Conservation (phyloP, 2,113 vertebrate species). For the Osmerus mordax region DNA sequence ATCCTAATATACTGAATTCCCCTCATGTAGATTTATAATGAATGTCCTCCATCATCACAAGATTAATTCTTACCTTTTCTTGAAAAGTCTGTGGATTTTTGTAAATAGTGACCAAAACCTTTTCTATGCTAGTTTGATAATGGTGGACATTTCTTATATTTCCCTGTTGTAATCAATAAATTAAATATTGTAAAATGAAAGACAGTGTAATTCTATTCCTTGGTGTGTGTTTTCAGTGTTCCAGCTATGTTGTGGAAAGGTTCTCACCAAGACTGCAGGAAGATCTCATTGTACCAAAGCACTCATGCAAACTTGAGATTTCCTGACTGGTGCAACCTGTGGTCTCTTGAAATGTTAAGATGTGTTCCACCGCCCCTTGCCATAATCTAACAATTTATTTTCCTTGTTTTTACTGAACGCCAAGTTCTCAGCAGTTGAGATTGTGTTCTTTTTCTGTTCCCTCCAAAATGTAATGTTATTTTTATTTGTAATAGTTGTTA, state of each 20-base stretch:
- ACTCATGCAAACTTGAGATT: neutral
- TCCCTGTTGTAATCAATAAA: conserved; percentile 7
- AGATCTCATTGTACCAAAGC: neutral
- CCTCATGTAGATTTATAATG: neutral
- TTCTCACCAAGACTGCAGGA: neutral
- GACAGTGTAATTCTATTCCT: neutral
- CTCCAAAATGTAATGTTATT: neutral
- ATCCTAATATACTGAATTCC: neutral
- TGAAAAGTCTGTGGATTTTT: conserved; percentile 11
- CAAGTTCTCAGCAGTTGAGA: too few relatives aligned
- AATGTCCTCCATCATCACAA: conserved; percentile 10
- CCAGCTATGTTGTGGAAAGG: neutral
- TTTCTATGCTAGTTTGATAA: conserved; percentile 16
- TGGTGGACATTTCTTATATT: conserved; percentile 15
- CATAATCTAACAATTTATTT: neutral
- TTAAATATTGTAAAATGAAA: neutral
- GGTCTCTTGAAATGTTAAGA: neutral
- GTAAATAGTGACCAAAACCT: conserved; percentile 22
- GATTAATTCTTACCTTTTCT: neutral
- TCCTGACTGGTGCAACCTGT: neutral
- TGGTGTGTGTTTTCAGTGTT: neutral
- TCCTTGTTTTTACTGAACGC: too few relatives aligned
- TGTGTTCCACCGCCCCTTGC: neutral
- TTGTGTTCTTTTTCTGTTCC: neutral
- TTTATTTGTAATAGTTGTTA: neutral